Percentiles rank a stretch among this genome's conserved stretches.
Evolutionary conservation across 2,113 vertebrate species (phyloP).

Genomic region (Neopipo cinnamomea): DNA sequence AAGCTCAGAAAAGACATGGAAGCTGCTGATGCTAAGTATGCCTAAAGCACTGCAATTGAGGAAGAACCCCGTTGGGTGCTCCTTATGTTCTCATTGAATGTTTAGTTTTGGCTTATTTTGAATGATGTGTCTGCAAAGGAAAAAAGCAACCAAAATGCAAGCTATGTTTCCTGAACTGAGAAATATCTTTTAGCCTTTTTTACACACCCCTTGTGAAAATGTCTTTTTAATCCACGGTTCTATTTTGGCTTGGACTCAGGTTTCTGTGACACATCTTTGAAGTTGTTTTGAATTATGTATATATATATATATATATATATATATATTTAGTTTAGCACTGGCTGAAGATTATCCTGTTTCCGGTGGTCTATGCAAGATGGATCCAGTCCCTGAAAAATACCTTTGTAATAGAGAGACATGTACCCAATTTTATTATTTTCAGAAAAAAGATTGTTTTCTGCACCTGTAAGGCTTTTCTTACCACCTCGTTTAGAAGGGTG

Average conservation of each 20-base stretch:
- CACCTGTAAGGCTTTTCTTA: neutral
- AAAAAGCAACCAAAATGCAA: neutral
- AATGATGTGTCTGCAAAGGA: neutral
- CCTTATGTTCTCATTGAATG: neutral
- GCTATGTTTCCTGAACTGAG: neutral
- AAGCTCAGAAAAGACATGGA: neutral
- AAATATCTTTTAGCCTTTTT: neutral
- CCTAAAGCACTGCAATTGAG: neutral
- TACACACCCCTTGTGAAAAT: neutral
- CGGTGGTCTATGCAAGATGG: neutral
- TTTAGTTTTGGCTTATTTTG: neutral
- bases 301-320: neutral
- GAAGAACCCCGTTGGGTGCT: neutral
- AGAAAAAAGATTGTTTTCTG: neutral
- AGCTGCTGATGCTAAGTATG: neutral
- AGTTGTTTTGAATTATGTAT: neutral
- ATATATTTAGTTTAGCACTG: neutral
- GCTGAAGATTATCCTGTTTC: neutral
- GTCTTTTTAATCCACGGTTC: neutral
- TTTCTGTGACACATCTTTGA: neutral
- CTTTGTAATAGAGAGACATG: neutral
- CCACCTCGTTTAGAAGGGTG: neutral
- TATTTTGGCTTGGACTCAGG: neutral
- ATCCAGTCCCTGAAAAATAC: neutral
- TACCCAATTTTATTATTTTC: neutral